A percentile compares a stretch with the other conserved stretches of the same genome.
phyloP scores from a whole-genome alignment of 2,888 invertebrate species.

The Ophioninae sp. region DNA sequence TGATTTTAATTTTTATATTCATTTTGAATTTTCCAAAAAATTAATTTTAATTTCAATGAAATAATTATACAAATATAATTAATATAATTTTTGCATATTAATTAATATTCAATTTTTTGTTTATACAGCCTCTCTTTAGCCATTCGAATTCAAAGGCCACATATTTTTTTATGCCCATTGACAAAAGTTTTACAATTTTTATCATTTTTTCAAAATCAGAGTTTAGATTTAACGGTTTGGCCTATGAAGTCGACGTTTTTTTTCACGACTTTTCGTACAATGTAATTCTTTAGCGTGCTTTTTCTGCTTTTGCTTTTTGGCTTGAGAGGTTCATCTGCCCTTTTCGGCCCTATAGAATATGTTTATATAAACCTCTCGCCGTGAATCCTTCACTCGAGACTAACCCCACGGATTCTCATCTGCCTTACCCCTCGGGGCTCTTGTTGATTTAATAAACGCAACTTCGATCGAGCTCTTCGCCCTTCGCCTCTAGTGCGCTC shows the following conservation, averaged over 20 bases:
- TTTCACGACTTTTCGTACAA: constrained; percentile 9
- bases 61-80: too few species aligned
- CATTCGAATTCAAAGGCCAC: too few species aligned
- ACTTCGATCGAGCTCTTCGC: constrained; percentile 66
- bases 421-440: constrained; percentile 65
- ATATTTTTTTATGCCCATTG: too few species aligned
- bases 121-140: too few species aligned
- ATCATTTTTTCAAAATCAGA: too few species aligned
- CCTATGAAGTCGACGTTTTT: constrained; percentile 17
- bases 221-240: too few species aligned
- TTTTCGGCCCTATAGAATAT: constrained; percentile 40
- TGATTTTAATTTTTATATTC: too few species aligned
- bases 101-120: too few species aligned
- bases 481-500: constrained; percentile 57
- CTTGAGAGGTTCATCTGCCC: constrained; percentile 41
- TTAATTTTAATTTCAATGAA: too few species aligned
- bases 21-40: too few species aligned
- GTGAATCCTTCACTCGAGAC: constrained; percentile 30
- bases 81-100: too few species aligned
- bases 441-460: constrained; percentile 76
- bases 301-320: constrained; percentile 51
- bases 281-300: constrained; percentile 37
- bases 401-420: constrained; percentile 6
- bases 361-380: constrained; percentile 37
- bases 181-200: too few species aligned